A percentile compares a stretch with the other conserved stretches of the same genome.
Conservation (phyloP, 2,888 invertebrate genomes). For the Pimpla rufipes region DNA sequence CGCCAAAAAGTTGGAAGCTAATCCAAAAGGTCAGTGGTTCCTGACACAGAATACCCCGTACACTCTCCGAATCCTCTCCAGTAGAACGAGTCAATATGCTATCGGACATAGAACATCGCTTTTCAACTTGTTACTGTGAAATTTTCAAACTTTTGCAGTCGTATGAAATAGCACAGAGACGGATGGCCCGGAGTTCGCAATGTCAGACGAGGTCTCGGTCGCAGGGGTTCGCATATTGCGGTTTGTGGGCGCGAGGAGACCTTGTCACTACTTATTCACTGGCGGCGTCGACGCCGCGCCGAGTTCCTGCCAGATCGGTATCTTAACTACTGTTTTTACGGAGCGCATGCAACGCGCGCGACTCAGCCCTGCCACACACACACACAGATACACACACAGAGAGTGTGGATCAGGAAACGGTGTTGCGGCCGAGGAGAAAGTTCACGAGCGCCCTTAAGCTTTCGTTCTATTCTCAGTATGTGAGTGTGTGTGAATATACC, state of each 20-base stretch:
- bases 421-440: constrained; percentile 21
- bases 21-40: background rate
- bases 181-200: constrained; percentile 43
- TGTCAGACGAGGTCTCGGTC: constrained; percentile 74
- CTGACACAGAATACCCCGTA: background rate
- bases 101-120: background rate
- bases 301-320: constrained; percentile 73
- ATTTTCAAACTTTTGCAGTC: background rate
- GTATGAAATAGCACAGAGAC: constrained; percentile 12
- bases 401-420: constrained; percentile 29
- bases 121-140: too few relatives aligned
- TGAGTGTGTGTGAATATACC: background rate
- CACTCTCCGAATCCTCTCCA: background rate
- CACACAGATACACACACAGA: constrained; percentile 44
- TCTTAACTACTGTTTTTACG: constrained; percentile 79
- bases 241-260: constrained; percentile 69
- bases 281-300: constrained; percentile 52
- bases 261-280: constrained; percentile 77
- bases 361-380: too few relatives aligned
- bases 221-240: constrained; percentile 61
- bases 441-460: constrained; percentile 62
- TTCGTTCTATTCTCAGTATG: constrained; percentile 7
- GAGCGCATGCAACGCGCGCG: constrained; percentile 77
- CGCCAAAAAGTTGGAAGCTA: background rate
- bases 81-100: background rate